Percentiles rank a stretch among this genome's conserved stretches.
phyloP scores from a whole-genome alignment of 1,140 invertebrate species.

The Heliconius hewitsoni region DNA sequence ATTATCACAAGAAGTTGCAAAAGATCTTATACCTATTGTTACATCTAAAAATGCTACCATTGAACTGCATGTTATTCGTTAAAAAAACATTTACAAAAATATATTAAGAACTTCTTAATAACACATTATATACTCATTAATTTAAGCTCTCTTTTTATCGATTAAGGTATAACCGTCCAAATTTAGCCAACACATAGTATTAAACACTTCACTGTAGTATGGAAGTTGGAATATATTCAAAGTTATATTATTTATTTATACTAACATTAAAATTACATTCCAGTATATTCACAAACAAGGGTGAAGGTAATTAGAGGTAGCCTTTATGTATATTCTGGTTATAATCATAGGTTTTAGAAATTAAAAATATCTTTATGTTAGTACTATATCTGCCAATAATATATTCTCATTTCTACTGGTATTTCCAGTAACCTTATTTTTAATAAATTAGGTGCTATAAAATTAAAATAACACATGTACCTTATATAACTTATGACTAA shows the following conservation, averaged over 20 bases:
- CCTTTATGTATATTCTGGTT: not conserved
- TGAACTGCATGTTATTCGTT: constrained; percentile 90
- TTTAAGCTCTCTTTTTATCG: not conserved
- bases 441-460: constrained; percentile 10
- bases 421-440: not conserved
- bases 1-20: constrained; percentile 86
- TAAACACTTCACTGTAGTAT: not conserved
- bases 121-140: constrained; percentile 6
- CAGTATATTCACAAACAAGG: not conserved
- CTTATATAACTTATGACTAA: constrained; percentile 5
- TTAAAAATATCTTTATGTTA: not conserved
- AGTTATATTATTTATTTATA: not conserved
- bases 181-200: not conserved
- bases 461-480: constrained; percentile 5
- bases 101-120: not conserved
- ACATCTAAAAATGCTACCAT: constrained; percentile 89
- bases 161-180: constrained; percentile 25
- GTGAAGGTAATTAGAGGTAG: not conserved
- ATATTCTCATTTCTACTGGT: not conserved
- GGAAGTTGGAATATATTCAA: not conserved
- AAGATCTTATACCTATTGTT: constrained; percentile 85
- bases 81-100: constrained; percentile 22
- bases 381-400: not conserved
- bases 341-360: not conserved
- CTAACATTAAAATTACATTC: not conserved